Base-by-base conservation (phyloP, 2,888 invertebrate genomes). In the Dione vanillae region DNA sequence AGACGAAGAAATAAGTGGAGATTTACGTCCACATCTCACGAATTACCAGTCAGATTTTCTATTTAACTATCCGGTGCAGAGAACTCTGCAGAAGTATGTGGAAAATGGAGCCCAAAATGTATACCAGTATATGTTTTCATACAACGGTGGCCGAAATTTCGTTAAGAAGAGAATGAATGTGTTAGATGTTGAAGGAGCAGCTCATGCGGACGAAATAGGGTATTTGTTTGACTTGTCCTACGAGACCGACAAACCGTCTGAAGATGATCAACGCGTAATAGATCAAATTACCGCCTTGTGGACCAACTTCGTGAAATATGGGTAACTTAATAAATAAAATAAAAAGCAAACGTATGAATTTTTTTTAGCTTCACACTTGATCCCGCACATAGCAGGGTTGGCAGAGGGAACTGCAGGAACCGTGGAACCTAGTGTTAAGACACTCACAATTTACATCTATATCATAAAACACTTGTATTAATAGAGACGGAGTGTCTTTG, bases 1-100 rank as follows among this genome's bases (percentile, higher is more conserved):
- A 0, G 75, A 76, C 61, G 66, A 75, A 43, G 65, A 72, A 16
- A 56, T 75, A 1, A 65, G n/a, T 12, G 61, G 66, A 19, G 51
- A 61, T 3, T 41, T 78, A 0, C 77, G 74, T 37, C 75, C 75
- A 71, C 71, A 74, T 0, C 45, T 88, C 1, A 77, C 78, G 2
- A 71, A 85, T 10, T 87, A 85, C 56, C 78, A 78, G 62, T 85
- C 88, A 0, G 89, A 89, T 75, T 82, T 78, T 7, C 72, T 74
- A 6, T 88, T 82, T 45, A 77, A 72, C 16, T 79, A 87, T 72
- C 85, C 88, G 0, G 72, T 77, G 1, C 81, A 84, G 19, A 80
- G 83, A 65, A 81, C 79, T 54, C 76, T 88, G 12, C 40, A 47
- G 49, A 52, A 59, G 67, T 59, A 40, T 66, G 37, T 76, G 1